A percentile compares a stretch with the other conserved stretches of the same genome.
Evolutionary conservation across 1,140 invertebrate species (phyloP).

Genomic region (Scaptomyza graminum): DNA sequence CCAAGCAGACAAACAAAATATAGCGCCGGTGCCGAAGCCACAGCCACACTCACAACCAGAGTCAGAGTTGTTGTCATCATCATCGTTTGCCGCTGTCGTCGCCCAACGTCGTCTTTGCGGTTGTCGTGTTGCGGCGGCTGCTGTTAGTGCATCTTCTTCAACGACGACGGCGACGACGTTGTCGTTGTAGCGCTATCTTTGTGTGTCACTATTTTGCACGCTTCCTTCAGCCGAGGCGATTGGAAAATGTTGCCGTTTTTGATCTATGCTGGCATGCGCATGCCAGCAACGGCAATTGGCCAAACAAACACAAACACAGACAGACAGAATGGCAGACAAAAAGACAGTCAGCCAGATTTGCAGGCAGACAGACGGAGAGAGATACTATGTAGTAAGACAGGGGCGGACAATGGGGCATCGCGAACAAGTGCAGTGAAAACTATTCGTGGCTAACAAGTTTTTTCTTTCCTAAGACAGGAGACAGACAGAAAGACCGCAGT

Average conservation of each 20-base stretch:
- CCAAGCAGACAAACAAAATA: constrained; percentile 54
- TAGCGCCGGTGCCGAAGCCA: constrained; percentile 40
- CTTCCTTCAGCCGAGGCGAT: constrained; percentile 58
- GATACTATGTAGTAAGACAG: constrained; percentile 11
- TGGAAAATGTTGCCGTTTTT: constrained; percentile 76
- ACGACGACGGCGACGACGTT: too few species aligned
- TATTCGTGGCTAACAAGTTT: constrained; percentile 67
- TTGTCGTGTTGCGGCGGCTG: constrained; percentile 13
- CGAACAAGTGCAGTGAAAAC: constrained; percentile 76
- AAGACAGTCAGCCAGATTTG: constrained; percentile 9
- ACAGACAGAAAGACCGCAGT: constrained; percentile 14
- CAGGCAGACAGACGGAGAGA: constrained; percentile 3
- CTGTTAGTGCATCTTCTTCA: neutral
- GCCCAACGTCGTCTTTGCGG: constrained; percentile 13
- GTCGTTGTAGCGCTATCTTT: constrained; percentile 66
- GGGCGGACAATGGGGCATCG: constrained; percentile 56
- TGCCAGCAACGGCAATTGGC: constrained; percentile 63
- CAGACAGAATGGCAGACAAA: constrained; percentile 30
- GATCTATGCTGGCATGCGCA: constrained; percentile 78
- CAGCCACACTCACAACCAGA: constrained; percentile 6
- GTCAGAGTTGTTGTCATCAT: constrained; percentile 40
- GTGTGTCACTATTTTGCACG: constrained; percentile 79
- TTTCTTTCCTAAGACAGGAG: constrained; percentile 15
- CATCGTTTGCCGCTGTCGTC: constrained; percentile 5
- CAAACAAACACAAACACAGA: constrained; percentile 49